A percentile compares a stretch with the other conserved stretches of the same genome.
Evolutionary conservation across 1,140 invertebrate species (phyloP).

Genomic region (Temnothorax longispinosus): DNA sequence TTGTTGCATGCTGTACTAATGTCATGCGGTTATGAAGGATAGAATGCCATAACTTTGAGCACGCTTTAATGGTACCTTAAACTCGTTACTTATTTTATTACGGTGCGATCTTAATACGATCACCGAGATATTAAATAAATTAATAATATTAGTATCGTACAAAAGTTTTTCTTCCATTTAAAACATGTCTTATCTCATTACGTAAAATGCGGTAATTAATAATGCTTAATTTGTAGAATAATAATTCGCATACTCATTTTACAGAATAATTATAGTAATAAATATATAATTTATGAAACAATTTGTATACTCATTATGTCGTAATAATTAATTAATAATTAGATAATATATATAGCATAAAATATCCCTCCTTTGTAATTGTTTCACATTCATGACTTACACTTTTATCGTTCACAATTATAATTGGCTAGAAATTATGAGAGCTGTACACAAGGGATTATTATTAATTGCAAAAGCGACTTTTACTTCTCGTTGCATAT

Average conservation of each 20-base stretch:
- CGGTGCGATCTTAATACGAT: not conserved
- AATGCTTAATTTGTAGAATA: not conserved
- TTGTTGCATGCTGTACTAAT: conserved; percentile 43
- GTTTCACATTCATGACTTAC: not conserved
- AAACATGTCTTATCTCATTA: not conserved
- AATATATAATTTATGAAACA: conserved; percentile 39
- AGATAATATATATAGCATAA: not conserved
- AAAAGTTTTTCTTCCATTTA: not conserved
- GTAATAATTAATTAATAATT: not conserved
- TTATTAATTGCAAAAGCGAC: not conserved
- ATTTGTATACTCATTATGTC: conserved; percentile 30
- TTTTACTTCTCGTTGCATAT: conserved; percentile 36
- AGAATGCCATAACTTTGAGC: conserved; percentile 27
- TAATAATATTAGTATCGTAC: not conserved
- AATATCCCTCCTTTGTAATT: conserved; percentile 9
- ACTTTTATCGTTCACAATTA: not conserved
- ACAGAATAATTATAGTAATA: conserved; percentile 26
- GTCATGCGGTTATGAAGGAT: conserved; percentile 57
- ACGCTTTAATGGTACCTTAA: conserved; percentile 34
- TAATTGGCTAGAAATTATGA: not conserved
- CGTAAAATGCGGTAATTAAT: not conserved
- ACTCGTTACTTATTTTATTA: conserved; percentile 19
- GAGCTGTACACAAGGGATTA: not conserved
- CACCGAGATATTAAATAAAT: not conserved
- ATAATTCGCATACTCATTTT: not conserved